These are phyloP conservation scores for Iselma pallidipennis DNA, from an alignment of 2,888 invertebrate species.

Conservation along the genomic window DNA sequence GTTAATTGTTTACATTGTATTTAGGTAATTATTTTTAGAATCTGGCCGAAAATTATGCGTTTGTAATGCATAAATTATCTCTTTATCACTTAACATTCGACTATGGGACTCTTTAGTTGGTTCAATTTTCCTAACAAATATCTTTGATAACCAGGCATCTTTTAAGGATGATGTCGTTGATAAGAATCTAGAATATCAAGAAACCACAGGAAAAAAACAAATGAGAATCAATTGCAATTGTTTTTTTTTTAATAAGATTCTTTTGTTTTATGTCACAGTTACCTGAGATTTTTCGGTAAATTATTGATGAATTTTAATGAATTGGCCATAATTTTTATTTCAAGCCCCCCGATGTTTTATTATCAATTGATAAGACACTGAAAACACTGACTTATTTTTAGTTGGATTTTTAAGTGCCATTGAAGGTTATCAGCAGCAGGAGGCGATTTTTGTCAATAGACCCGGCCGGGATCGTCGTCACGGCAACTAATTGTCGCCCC, in stretches of 20 bases:
- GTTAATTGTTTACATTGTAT: slow-evolving; percentile 79
- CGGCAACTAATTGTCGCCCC: background rate
- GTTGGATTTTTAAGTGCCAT: background rate
- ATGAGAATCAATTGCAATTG: background rate
- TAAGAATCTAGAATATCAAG: slow-evolving; percentile 45
- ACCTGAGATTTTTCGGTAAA: slow-evolving; percentile 46
- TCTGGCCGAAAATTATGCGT: slow-evolving; percentile 95
- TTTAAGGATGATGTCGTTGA: slow-evolving; percentile 53
- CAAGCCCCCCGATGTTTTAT: background rate
- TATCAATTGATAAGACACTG: background rate
- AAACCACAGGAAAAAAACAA: slow-evolving; percentile 16
- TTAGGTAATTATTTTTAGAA: slow-evolving; percentile 81
- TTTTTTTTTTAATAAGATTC: background rate
- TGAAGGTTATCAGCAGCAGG: background rate
- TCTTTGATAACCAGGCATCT: slow-evolving; percentile 87
- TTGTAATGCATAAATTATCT: slow-evolving; percentile 92
- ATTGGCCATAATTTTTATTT: slow-evolving; percentile 48
- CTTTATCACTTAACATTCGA: slow-evolving; percentile 94
- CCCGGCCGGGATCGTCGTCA: background rate
- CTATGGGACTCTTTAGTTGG: slow-evolving; percentile 97
- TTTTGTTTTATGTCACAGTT: slow-evolving; percentile 16
- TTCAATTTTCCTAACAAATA: slow-evolving; percentile 88
- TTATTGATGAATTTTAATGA: slow-evolving; percentile 43
- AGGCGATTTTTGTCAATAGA: background rate
- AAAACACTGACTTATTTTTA: background rate